Conservation (phyloP, 2,888 invertebrate genomes). For the Pinctada fucata region DNA sequence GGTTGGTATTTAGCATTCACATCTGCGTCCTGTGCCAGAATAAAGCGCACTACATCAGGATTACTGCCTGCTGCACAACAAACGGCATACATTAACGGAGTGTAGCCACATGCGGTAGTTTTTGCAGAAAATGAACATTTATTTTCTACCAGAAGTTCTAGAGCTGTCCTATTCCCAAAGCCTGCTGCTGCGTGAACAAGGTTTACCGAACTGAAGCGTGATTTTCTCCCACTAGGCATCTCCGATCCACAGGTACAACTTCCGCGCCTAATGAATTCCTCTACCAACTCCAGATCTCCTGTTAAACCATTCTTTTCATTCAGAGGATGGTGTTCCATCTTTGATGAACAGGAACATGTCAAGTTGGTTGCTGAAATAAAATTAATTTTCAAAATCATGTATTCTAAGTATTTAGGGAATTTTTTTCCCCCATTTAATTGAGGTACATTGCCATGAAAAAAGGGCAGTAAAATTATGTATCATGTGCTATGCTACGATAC, state of each 20-base stretch:
- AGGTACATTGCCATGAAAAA: no score
- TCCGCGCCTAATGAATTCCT: constrained; percentile 34
- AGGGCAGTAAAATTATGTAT: no score
- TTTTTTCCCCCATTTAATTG: no score
- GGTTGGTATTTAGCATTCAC: constrained; percentile 47
- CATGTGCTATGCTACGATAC: no score
- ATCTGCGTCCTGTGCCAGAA: constrained; percentile 52
- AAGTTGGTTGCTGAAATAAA: constrained; percentile 37
- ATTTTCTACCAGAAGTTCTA: constrained; percentile 25
- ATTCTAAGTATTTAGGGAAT: not conserved
- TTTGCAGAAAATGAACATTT: constrained; percentile 47
- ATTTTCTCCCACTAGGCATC: constrained; percentile 1
- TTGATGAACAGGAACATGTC: constrained; percentile 48
- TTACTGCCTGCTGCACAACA: constrained; percentile 29
- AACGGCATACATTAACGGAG: constrained; percentile 57
- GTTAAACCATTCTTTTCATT: constrained; percentile 12
- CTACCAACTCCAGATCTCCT: constrained; percentile 23
- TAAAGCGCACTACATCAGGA: constrained; percentile 46
- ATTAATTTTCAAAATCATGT: not conserved
- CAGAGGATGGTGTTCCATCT: constrained; percentile 50
- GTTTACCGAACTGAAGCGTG: constrained; percentile 30
- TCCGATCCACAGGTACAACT: constrained; percentile 27
- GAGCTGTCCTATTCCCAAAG: constrained; percentile 38
- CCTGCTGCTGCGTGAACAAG: constrained; percentile 52
- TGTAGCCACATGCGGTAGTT: constrained; percentile 41